Conservation (phyloP, 2,888 invertebrate species). For the Anagyrus pseudococci region DNA sequence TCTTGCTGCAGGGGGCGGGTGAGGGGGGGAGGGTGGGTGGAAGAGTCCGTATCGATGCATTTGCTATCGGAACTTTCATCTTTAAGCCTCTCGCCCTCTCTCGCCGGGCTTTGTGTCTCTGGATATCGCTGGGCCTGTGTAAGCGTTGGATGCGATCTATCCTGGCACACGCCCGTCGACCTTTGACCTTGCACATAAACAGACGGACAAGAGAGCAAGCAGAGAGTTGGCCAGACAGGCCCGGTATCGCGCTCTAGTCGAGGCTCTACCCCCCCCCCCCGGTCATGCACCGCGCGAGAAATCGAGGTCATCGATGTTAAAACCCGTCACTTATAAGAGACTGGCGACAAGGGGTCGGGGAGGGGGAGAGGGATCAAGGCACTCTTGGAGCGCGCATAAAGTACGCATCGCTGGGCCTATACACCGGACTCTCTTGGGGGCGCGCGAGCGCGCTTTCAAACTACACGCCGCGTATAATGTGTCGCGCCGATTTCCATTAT, state of each 20-base stretch:
- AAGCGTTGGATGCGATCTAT: slow-evolving; percentile 3
- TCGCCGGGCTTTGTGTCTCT: not conserved
- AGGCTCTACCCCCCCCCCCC: not conserved
- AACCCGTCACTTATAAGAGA: slow-evolving; percentile 42
- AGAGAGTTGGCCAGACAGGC: not conserved
- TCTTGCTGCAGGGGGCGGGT: too few species aligned
- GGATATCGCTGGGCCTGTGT: slow-evolving; percentile 5
- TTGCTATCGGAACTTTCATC: slow-evolving; percentile 18
- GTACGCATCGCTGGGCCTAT: too few species aligned
- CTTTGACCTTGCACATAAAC: slow-evolving; percentile 41
- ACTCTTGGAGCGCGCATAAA: too few species aligned
- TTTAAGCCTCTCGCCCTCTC: too few species aligned
- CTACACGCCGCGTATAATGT: not conserved
- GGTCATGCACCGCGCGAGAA: slow-evolving; percentile 24
- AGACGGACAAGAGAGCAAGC: not conserved
- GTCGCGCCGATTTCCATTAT: slow-evolving; percentile 43
- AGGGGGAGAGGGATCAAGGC: too few species aligned
- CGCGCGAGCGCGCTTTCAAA: too few species aligned
- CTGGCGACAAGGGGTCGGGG: too few species aligned
- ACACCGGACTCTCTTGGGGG: too few species aligned
- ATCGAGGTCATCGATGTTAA: slow-evolving; percentile 48
- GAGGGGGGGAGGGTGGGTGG: too few species aligned
- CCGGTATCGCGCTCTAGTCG: too few species aligned
- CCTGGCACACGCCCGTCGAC: slow-evolving; percentile 41
- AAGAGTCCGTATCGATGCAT: slow-evolving; percentile 5